phyloP scores from a whole-genome alignment of 2,113 vertebrate genomes.

The Podocnemis expansa region DNA sequence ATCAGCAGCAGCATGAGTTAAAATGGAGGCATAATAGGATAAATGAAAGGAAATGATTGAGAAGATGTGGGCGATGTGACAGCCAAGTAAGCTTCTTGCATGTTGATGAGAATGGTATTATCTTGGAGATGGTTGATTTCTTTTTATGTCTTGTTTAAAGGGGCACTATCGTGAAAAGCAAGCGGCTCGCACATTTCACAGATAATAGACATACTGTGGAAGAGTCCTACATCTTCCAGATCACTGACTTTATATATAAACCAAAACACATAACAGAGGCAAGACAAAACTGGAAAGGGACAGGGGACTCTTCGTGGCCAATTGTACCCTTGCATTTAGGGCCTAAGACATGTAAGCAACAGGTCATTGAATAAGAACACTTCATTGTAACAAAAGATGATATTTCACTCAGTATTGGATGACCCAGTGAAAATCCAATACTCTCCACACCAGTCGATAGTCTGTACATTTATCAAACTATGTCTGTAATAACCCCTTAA shows the following conservation, averaged over 20 bases:
- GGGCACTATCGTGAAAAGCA: constrained; percentile 31
- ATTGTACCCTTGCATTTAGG: neutral
- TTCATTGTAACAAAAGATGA: neutral
- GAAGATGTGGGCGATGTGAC: constrained; percentile 77
- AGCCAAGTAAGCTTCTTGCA: constrained; percentile 76
- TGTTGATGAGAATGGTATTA: constrained; percentile 78
- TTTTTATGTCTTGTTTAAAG: constrained; percentile 73
- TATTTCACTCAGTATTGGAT: constrained; percentile 31
- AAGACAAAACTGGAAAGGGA: constrained; percentile 42
- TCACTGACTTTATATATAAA: neutral
- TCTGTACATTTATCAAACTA: neutral
- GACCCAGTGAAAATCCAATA: constrained; percentile 16
- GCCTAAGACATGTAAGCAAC: neutral
- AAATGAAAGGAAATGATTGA: constrained; percentile 79
- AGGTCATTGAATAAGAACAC: constrained; percentile 2
- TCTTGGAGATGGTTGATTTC: constrained; percentile 54
- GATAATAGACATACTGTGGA: neutral
- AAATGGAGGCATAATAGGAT: constrained; percentile 73
- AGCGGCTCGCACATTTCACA: constrained; percentile 34
- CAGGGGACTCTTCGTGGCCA: neutral
- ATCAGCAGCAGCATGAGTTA: constrained; percentile 68
- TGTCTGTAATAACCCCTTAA: constrained; percentile 26
- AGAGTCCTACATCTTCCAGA: neutral
- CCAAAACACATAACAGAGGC: neutral
- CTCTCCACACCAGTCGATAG: neutral